Percentiles rank a stretch among this genome's conserved stretches.
Evolutionary conservation across 2,797 vertebrate genomes (phyloP).

Genomic region (Mus caroli): DNA sequence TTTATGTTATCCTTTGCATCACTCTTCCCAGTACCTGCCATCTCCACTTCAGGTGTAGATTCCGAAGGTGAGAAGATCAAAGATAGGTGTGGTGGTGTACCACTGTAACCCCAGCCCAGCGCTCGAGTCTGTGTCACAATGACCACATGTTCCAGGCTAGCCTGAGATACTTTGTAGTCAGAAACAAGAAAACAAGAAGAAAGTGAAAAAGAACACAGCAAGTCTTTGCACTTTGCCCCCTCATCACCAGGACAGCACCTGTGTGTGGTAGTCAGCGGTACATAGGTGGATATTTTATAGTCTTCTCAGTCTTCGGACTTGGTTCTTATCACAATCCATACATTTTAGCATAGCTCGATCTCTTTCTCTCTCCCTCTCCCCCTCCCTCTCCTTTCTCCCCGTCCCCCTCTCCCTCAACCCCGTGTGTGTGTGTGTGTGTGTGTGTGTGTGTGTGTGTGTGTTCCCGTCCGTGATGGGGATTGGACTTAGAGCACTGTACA

Average conservation of each 20-base stretch:
- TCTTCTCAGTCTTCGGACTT: slow-evolving; percentile 1
- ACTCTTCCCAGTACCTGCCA: not conserved
- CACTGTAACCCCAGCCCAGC: not conserved
- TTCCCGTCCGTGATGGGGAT: too few species aligned
- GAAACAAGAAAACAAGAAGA: too few species aligned
- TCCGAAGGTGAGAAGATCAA: not conserved
- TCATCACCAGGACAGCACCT: not conserved
- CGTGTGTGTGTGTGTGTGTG: not conserved
- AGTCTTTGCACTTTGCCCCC: not conserved
- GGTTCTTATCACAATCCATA: not conserved
- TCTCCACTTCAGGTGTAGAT: not conserved
- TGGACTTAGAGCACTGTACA: not conserved
- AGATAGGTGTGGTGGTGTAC: not conserved
- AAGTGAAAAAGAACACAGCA: not conserved
- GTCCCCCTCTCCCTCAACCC: too few species aligned
- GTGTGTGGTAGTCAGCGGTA: not conserved
- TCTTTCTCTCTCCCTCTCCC: too few species aligned
- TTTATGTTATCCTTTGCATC: too few species aligned
- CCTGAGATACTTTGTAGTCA: not conserved
- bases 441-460: not conserved
- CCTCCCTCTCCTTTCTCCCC: too few species aligned
- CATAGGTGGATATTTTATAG: not conserved
- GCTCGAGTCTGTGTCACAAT: not conserved
- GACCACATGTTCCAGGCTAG: not conserved
- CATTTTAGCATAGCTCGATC: not conserved